A percentile compares a stretch with the other conserved stretches of the same genome.
These are phyloP conservation scores for Arrhopalites spinosus DNA, from an alignment of 2,888 invertebrate genomes.

Conservation along the genomic window DNA sequence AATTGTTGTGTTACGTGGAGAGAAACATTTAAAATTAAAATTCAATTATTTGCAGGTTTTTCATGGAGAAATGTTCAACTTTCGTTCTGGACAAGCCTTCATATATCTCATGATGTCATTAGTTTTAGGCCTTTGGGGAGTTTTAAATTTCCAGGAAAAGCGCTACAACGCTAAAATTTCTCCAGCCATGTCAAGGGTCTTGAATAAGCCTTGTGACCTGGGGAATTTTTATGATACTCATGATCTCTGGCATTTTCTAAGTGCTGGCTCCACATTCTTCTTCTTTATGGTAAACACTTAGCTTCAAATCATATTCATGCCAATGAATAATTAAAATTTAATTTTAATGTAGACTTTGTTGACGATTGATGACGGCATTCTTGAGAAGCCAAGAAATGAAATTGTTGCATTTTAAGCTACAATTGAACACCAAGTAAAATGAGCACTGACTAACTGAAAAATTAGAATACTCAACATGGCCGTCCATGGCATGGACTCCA, in stretches of 20 bases:
- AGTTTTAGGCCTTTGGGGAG: slow-evolving; percentile 59
- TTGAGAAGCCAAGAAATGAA: slow-evolving; percentile 1
- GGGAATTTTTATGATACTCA: slow-evolving; percentile 63
- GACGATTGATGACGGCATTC: slow-evolving; percentile 32
- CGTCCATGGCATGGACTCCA: too few species aligned
- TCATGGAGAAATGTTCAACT: slow-evolving; percentile 60
- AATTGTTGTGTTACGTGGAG: too few species aligned
- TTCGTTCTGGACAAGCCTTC: slow-evolving; percentile 17
- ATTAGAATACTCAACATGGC: too few species aligned
- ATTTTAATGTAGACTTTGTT: slow-evolving; percentile 28
- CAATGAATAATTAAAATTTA: neutral
- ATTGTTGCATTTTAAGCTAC: slow-evolving; percentile 37
- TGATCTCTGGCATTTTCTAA: slow-evolving; percentile 64
- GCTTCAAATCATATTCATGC: slow-evolving; percentile 19
- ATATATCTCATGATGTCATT: slow-evolving; percentile 29
- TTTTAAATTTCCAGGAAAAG: slow-evolving; percentile 62
- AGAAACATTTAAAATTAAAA: neutral
- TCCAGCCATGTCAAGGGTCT: slow-evolving; percentile 61
- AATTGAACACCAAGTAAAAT: too few species aligned
- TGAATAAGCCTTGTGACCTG: slow-evolving; percentile 61
- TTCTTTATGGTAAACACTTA: slow-evolving; percentile 60
- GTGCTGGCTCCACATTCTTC: slow-evolving; percentile 61
- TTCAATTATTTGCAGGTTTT: slow-evolving; percentile 22
- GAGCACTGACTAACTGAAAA: too few species aligned
- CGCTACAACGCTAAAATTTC: slow-evolving; percentile 61